Evolutionary conservation across 2,113 vertebrate species (phyloP).

Genomic region (Lontra canadensis): DNA sequence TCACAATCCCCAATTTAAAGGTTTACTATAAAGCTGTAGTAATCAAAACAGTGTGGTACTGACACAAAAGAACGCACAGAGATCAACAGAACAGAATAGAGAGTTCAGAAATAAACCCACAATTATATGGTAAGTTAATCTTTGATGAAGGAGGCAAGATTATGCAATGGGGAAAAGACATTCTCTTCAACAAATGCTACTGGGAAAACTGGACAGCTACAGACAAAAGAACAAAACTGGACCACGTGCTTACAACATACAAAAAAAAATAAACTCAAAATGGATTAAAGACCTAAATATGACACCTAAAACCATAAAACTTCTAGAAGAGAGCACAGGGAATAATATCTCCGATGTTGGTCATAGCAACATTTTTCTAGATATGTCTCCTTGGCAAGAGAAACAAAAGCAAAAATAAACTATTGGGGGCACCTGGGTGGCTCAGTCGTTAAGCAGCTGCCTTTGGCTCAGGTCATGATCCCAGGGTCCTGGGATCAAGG

Average conservation of each 20-base stretch:
- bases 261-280: neutral
- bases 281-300: neutral
- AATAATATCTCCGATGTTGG: neutral
- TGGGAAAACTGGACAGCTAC: neutral
- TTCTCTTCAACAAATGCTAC: neutral
- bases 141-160: neutral
- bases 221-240: neutral
- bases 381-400: neutral
- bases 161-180: neutral
- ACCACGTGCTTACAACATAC: neutral
- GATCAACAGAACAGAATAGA: neutral
- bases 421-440: too few species aligned
- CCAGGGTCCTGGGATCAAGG: too few species aligned
- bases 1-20: neutral
- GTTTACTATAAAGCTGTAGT: neutral
- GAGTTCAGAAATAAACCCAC: neutral
- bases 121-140: neutral
- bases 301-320: neutral
- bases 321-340: neutral
- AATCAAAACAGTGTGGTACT: neutral
- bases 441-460: too few species aligned
- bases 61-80: neutral
- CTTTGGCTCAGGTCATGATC: too few species aligned
- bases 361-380: neutral
- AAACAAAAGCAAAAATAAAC: neutral